Evolutionary conservation across 2,113 vertebrate genomes (phyloP).

Genomic region (Himantopus leucocephalus): DNA sequence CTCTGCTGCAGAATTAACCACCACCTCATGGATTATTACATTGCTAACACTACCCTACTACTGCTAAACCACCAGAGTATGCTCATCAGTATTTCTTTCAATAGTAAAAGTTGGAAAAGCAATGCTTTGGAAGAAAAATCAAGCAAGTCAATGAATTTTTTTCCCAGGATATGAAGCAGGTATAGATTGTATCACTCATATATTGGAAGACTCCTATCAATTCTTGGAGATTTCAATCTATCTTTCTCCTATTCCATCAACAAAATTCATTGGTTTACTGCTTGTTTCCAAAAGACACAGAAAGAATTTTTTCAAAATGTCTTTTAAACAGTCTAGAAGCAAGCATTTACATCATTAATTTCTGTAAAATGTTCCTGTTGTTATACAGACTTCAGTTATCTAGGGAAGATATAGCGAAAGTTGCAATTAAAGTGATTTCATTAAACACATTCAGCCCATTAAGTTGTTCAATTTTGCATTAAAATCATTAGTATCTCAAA

Average conservation of each 20-base stretch:
- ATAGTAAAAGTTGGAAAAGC: neutral
- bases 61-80: neutral
- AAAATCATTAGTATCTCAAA: conserved; percentile 55
- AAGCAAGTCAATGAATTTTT: neutral
- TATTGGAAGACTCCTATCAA: neutral
- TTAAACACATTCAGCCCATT: conserved; percentile 41
- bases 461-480: conserved; percentile 49
- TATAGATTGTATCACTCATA: neutral
- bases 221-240: neutral
- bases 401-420: neutral
- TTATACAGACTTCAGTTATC: neutral
- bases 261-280: neutral
- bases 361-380: neutral
- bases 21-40: neutral
- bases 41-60: neutral
- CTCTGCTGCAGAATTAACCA: neutral
- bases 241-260: neutral
- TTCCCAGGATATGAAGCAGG: neutral
- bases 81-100: neutral
- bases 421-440: conserved; percentile 31
- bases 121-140: neutral
- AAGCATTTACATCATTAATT: neutral
- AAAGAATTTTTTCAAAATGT: neutral
- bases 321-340: neutral
- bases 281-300: neutral